A percentile compares a stretch with the other conserved stretches of the same genome.
Conservation (phyloP, 1,140 invertebrate genomes). For the Euwallacea fornicatus region DNA sequence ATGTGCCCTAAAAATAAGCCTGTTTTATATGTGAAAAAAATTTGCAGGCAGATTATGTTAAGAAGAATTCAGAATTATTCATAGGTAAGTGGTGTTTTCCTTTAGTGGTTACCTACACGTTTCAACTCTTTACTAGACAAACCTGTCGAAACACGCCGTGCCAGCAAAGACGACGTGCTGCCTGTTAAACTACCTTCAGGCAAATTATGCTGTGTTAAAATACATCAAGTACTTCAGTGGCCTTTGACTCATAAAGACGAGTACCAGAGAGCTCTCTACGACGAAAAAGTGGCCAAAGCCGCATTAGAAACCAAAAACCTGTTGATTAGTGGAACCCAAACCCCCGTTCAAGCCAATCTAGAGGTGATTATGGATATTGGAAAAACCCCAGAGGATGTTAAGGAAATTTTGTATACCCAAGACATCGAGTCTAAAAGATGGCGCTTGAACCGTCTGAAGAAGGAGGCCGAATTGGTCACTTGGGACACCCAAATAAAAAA, state of each 20-base stretch:
- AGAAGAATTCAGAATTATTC: conserved; percentile 38
- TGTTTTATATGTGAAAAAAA: conserved; percentile 10
- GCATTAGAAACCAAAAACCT: conserved; percentile 61
- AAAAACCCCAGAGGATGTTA: conserved; percentile 46
- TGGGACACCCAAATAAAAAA: conserved; percentile 47
- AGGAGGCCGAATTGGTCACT: conserved; percentile 45
- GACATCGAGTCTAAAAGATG: conserved; percentile 43
- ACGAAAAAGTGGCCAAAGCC: conserved; percentile 38
- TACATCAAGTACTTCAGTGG: conserved; percentile 38
- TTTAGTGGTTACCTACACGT: neutral
- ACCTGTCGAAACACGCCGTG: conserved; percentile 38
- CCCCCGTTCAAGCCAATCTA: conserved; percentile 1
- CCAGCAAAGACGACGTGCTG: conserved; percentile 40
- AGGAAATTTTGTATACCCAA: conserved; percentile 53
- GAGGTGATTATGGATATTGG: conserved; percentile 34
- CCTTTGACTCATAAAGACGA: conserved; percentile 42
- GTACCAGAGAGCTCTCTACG: conserved; percentile 44
- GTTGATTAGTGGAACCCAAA: conserved; percentile 50
- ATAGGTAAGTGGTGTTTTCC: conserved; percentile 38
- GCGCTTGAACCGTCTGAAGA: conserved; percentile 41
- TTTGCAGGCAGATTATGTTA: conserved; percentile 46
- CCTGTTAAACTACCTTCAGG: conserved; percentile 41
- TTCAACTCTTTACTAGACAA: conserved; percentile 29
- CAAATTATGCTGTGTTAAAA: conserved; percentile 39
- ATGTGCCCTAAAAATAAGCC: neutral